Evolutionary conservation across 2,888 invertebrate genomes (phyloP).

Genomic region (Drosophila fulvimacula): DNA sequence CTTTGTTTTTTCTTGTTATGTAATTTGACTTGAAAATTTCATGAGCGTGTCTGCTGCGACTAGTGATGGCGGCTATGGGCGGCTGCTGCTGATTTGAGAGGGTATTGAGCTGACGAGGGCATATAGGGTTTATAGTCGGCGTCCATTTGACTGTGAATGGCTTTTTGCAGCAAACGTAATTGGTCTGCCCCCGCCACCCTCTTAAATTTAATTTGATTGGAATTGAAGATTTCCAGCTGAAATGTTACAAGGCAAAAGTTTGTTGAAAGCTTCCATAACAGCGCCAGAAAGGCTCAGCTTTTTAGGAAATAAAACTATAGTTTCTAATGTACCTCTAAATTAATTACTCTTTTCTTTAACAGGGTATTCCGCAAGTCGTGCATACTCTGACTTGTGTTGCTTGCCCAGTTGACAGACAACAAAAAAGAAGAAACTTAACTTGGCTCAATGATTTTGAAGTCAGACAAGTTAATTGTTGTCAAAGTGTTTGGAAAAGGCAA

Average conservation of each 20-base stretch:
- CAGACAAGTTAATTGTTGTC: conserved; percentile 22
- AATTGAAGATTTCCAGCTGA: neutral
- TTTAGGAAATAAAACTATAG: no score
- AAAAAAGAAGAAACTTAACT: neutral
- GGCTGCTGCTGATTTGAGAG: neutral
- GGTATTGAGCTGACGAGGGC: neutral
- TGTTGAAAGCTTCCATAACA: neutral
- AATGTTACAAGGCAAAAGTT: neutral
- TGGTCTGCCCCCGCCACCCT: neutral
- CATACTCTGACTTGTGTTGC: neutral
- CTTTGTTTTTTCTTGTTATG: conserved; percentile 39
- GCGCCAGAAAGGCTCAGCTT: neutral
- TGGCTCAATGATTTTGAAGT: conserved; percentile 17
- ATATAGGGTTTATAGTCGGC: neutral
- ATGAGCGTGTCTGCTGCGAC: conserved; percentile 24
- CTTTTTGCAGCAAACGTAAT: conserved; percentile 7
- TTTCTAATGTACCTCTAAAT: no score
- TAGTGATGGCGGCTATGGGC: conserved; percentile 1
- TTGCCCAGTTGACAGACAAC: conserved; percentile 15
- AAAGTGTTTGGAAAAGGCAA: neutral
- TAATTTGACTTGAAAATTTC: conserved; percentile 63
- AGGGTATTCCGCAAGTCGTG: conserved; percentile 1
- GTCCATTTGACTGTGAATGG: conserved; percentile 11
- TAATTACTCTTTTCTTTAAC: neutral
- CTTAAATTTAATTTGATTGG: neutral